A percentile compares a stretch with the other conserved stretches of the same genome.
phyloP scores from a whole-genome alignment of 2,113 vertebrate genomes.

The Pomatostomus ruficeps region DNA sequence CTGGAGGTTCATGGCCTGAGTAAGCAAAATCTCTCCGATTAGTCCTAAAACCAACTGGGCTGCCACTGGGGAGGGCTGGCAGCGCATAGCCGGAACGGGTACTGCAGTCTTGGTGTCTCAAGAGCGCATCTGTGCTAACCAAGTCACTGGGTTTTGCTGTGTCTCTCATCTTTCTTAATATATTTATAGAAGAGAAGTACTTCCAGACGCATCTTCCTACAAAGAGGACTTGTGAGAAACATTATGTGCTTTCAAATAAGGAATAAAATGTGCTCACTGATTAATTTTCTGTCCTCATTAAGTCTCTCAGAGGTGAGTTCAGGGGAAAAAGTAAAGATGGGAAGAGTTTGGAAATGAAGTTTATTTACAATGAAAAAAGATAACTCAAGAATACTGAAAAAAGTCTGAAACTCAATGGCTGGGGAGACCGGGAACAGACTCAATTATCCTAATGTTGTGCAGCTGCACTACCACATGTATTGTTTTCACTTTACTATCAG shows the following conservation, averaged over 20 bases:
- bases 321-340: not conserved
- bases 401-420: not conserved
- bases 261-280: not conserved
- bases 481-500: not conserved
- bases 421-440: not conserved
- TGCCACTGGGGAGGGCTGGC: not conserved
- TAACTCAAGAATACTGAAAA: not conserved
- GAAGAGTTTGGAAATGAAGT: slow-evolving; percentile 2
- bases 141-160: not conserved
- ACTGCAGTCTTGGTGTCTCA: not conserved
- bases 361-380: not conserved
- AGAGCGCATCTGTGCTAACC: not conserved
- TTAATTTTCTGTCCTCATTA: slow-evolving; percentile 47
- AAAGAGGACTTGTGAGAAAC: not conserved
- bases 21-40: not conserved
- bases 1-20: not conserved
- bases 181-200: not conserved
- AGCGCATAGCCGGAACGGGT: not conserved
- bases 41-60: not conserved
- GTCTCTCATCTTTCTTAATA: not conserved
- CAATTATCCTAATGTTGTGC: not conserved
- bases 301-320: slow-evolving; percentile 35
- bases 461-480: not conserved
- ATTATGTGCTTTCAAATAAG: slow-evolving; percentile 13
- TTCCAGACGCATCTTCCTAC: not conserved